Base-by-base conservation (phyloP, 2,113 vertebrate genomes). In the Oreotrochilus melanogaster region DNA sequence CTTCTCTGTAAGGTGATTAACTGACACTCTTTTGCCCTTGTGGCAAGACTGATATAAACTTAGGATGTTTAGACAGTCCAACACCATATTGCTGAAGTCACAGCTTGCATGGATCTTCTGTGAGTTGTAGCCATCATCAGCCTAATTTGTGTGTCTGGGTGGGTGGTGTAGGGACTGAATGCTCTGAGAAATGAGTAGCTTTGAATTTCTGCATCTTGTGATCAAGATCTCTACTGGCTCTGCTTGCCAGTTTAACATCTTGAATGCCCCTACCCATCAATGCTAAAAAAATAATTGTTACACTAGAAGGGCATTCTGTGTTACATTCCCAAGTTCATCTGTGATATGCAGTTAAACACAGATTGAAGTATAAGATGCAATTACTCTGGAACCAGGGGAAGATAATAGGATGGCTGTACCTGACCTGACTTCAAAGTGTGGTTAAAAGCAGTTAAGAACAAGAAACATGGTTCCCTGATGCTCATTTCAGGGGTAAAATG, bases 381-480 rank as follows among this genome's bases (percentile, higher is more conserved):
- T 95, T 89, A 88, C 60, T 89, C 54, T 86, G 50, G 62, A 86
- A 73, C 54, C 18, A 80, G 62, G 62, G 25, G 75, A 82, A 57
- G 75, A 74, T 86, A 94, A 95, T 64, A 60, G 81, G 45, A 88
- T 79, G 74, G 31, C 57, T 83, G 17, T 79, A 62, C 85, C 89
- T 95, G 89, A 92, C 75, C 71, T 91, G 91, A 88, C 70, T 89
- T 79, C 37, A 67, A 96, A 95, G n/a, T 82, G 81, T 91, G 67
- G 37, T 73, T 89, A 67, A 84, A 94, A 91, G 14, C 72, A 60
- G 60, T 42, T 66, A 75, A 92, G 81, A 62, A 65, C 19, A 50
- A 91, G 60, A 66, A 90, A 51, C 2, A 2, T 76, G 39, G 17
- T 72, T 94, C 66, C 58, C 42, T 42, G 33, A 50, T 66, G 70